Conservation (phyloP, 2,888 invertebrate genomes). For the Fissipunctia ypsillon region DNA sequence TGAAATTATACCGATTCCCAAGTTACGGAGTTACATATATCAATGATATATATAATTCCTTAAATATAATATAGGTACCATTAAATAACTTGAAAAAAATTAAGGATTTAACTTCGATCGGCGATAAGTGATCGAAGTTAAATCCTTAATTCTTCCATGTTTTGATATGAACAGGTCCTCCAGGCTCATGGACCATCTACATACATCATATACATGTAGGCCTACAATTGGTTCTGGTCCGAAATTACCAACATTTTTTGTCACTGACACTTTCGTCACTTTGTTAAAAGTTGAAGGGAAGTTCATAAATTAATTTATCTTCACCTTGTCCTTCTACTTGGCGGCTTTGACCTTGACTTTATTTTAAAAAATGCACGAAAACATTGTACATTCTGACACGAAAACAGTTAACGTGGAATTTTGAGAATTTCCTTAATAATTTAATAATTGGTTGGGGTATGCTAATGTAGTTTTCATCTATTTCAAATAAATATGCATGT, state of each 20-base stretch:
- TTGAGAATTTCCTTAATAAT: constrained; percentile 48
- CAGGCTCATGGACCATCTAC: too few species aligned
- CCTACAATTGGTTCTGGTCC: not conserved
- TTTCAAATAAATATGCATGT: constrained; percentile 34
- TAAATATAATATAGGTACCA: too few species aligned
- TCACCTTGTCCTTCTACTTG: constrained; percentile 31
- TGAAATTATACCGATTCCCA: not conserved
- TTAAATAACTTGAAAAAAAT: not conserved
- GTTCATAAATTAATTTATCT: constrained; percentile 24
- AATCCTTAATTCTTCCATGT: not conserved
- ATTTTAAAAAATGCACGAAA: constrained; percentile 5
- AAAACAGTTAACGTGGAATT: constrained; percentile 32
- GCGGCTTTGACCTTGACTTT: constrained; percentile 32
- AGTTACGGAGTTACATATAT: not conserved
- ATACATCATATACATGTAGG: not conserved
- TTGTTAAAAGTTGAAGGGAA: constrained; percentile 1
- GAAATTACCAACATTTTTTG: not conserved
- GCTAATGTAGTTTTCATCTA: constrained; percentile 37
- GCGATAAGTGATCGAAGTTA: not conserved
- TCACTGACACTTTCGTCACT: constrained; percentile 11
- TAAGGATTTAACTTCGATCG: not conserved
- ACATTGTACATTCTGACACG: constrained; percentile 36
- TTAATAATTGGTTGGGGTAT: constrained; percentile 38
- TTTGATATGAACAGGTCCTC: not conserved
- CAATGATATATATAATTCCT: too few species aligned